These are phyloP conservation scores for Lycaena phlaeas DNA, from an alignment of 2,888 invertebrate species.

Conservation along the genomic window DNA sequence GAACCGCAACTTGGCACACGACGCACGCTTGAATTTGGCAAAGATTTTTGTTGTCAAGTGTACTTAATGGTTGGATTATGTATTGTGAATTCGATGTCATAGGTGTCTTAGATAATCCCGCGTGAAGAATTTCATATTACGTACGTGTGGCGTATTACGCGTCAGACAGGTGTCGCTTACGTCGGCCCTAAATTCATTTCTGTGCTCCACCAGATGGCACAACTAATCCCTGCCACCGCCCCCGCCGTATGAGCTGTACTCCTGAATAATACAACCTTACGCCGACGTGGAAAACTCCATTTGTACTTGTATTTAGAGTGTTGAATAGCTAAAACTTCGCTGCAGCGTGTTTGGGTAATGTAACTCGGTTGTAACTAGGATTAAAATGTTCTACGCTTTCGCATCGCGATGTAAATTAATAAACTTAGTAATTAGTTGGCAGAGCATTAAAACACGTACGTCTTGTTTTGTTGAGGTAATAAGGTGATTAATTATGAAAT, in stretches of 20 bases:
- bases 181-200: constrained; percentile 61
- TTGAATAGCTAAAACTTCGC: constrained; percentile 15
- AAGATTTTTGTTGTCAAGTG: constrained; percentile 7
- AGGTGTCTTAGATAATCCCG: constrained; percentile 39
- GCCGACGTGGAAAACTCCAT: constrained; percentile 31
- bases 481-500: background rate
- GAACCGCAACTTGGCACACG: constrained; percentile 21
- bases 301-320: constrained; percentile 18
- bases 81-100: constrained; percentile 12
- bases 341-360: constrained; percentile 13
- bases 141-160: constrained; percentile 60
- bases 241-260: constrained; percentile 29
- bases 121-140: constrained; percentile 59
- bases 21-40: constrained; percentile 10
- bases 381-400: constrained; percentile 2
- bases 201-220: constrained; percentile 43
- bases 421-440: constrained; percentile 6
- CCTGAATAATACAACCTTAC: constrained; percentile 29
- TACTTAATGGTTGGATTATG: constrained; percentile 5
- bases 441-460: constrained; percentile 1
- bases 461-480: background rate
- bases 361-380: constrained; percentile 9
- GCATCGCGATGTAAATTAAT: constrained; percentile 1
- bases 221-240: constrained; percentile 51
- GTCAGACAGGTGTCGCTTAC: constrained; percentile 63